Conservation (phyloP, 2,113 vertebrate genomes). For the Rousettus leschenaultii region DNA sequence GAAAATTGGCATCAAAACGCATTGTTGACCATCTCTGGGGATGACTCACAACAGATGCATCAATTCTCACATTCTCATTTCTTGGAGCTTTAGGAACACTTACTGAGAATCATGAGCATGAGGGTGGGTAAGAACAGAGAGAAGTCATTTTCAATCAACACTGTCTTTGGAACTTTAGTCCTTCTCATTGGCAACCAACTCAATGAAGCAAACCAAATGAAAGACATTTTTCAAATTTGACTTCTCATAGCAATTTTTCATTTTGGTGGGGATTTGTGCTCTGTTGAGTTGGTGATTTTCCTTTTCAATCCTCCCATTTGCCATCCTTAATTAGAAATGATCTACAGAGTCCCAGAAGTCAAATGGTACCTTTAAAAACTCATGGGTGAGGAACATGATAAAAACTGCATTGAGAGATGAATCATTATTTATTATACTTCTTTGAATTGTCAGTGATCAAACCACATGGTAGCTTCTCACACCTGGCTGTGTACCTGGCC, state of each 20-base stretch:
- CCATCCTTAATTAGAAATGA: constrained; percentile 47
- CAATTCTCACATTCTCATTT: constrained; percentile 10
- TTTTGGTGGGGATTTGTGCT: neutral
- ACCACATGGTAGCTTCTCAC: neutral
- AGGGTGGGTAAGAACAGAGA: neutral
- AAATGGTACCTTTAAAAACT: constrained; percentile 13
- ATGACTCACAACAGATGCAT: neutral
- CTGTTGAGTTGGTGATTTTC: neutral
- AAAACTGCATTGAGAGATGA: neutral
- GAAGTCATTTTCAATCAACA: neutral
- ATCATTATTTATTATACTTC: neutral
- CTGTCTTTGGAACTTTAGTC: neutral
- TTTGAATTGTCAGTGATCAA: neutral
- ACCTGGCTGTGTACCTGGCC: neutral
- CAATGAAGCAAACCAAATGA: constrained; percentile 12
- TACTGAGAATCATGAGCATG: neutral
- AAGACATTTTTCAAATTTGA: neutral
- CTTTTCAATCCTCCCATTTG: constrained; percentile 26
- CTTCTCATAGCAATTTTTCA: neutral
- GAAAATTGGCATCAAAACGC: neutral
- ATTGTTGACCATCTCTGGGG: neutral
- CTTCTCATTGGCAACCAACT: neutral
- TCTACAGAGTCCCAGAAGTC: neutral
- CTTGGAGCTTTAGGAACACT: neutral
- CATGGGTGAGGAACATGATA: neutral